Base-by-base conservation (phyloP, 2,888 invertebrate species). In the Agriopis leucophaearia region DNA sequence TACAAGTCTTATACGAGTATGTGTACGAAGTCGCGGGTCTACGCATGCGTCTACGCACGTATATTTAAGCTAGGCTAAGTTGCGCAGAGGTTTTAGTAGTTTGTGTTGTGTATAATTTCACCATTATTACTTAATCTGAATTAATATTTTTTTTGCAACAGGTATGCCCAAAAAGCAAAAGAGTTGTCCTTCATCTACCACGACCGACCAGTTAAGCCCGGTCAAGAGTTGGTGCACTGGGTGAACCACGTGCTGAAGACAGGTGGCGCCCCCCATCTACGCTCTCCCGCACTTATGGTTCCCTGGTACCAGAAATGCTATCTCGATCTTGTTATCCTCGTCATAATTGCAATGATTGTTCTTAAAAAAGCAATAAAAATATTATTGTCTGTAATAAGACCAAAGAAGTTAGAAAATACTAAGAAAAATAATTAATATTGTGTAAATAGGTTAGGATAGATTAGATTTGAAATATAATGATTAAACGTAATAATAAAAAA, bases 221-320 rank as follows among this genome's bases (percentile, higher is more conserved):
- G 78, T 9, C 70, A 58, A 16, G 85, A 84, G 69, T 38, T 88
- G 42, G 79, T 79, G 15, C 81, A 85, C 64, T 87, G 86, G 84
- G 81, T 81, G 18, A 80, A 82, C 38, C 84, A 86, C 69, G 86
- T 85, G 52, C 71, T 81, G n/a, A 67, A 71, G 8, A 85, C 84
- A 0, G 52, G 73, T 0, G 87, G 87, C 3, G 88, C 87, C 0
- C 75, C 70, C 0, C 82, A 86, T 68, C 77, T 87, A 3, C 83
- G 84, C 51, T 86, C 86, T 0, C 78, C 79, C 0, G 86, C 83
- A 0, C 76, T 85, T 3, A 36, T 70, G 57, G 66, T 83, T 15
- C 80, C 84, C 36, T 79, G 80, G 78, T 86, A 86, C 78, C 83
- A 87, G 78, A 86, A 82, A 71, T 54, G 78, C 45, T 87, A 84